Evolutionary conservation across 2,113 vertebrate species (phyloP).

Genomic region (Psilopogon haemacephalus): DNA sequence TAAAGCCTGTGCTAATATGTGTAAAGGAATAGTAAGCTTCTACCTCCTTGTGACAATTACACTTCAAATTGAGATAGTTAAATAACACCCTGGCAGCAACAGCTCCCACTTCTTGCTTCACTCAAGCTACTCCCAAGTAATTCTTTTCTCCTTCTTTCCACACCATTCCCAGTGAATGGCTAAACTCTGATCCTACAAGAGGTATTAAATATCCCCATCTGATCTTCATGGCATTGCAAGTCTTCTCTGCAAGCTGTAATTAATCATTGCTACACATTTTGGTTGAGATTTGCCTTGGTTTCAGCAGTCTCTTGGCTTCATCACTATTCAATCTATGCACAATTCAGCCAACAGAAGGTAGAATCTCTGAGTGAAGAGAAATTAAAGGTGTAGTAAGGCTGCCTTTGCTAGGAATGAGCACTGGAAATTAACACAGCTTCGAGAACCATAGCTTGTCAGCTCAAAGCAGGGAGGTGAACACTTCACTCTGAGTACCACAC

Average conservation of each 20-base stretch:
- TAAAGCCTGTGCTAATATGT: fast-evolving
- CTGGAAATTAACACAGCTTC: background rate
- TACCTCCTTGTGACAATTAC: background rate
- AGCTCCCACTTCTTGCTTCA: background rate
- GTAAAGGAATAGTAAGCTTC: background rate
- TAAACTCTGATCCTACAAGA: background rate
- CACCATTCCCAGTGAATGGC: background rate
- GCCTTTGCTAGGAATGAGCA: background rate
- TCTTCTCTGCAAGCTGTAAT: background rate
- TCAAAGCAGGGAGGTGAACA: background rate
- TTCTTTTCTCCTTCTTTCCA: background rate
- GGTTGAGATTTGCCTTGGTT: background rate
- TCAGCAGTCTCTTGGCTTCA: too few relatives aligned
- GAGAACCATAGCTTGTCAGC: background rate
- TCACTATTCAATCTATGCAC: background rate
- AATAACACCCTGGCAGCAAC: background rate
- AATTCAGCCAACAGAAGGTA: background rate
- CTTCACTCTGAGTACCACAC: background rate
- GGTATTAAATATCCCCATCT: background rate
- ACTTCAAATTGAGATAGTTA: background rate
- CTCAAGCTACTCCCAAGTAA: background rate
- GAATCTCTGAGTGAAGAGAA: background rate
- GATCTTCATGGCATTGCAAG: background rate
- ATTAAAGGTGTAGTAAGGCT: background rate
- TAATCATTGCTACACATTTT: background rate